phyloP scores from a whole-genome alignment of 1,140 invertebrate genomes.

The Drosophila takahashii region DNA sequence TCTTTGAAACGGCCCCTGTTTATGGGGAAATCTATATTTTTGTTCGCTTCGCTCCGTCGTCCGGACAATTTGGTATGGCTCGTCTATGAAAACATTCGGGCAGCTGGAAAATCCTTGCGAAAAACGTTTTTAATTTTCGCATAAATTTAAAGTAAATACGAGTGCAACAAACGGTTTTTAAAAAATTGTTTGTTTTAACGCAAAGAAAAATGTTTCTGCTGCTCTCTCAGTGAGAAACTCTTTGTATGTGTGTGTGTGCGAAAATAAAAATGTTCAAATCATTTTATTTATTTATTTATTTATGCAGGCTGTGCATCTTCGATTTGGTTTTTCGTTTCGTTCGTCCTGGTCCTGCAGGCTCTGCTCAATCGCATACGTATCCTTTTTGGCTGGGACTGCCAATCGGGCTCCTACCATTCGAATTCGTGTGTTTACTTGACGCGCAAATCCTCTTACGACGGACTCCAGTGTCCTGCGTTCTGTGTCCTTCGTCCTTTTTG shows the following conservation, averaged over 20 bases:
- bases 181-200: constrained; percentile 80
- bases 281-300: constrained; percentile 84
- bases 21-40: constrained; percentile 37
- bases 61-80: constrained; percentile 59
- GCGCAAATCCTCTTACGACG: constrained; percentile 78
- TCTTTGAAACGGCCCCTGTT: constrained; percentile 32
- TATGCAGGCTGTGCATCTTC: constrained; percentile 80
- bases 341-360: constrained; percentile 21
- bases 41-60: constrained; percentile 28
- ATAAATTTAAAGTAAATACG: constrained; percentile 83
- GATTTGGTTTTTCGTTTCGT: constrained; percentile 56
- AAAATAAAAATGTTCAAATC: constrained; percentile 82
- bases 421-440: constrained; percentile 79
- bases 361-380: constrained; percentile 6
- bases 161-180: constrained; percentile 51
- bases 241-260: constrained; percentile 4
- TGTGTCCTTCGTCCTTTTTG: constrained; percentile 30
- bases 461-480: constrained; percentile 21
- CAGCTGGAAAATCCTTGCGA: constrained; percentile 74
- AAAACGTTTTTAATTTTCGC: constrained; percentile 80
- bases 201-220: constrained; percentile 67
- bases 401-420: constrained; percentile 41
- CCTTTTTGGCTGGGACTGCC: constrained; percentile 20
- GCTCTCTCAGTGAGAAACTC: background rate
- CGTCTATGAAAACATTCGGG: constrained; percentile 69